Conservation (phyloP, 2,888 invertebrate species). For the Nomada hirtipes region DNA sequence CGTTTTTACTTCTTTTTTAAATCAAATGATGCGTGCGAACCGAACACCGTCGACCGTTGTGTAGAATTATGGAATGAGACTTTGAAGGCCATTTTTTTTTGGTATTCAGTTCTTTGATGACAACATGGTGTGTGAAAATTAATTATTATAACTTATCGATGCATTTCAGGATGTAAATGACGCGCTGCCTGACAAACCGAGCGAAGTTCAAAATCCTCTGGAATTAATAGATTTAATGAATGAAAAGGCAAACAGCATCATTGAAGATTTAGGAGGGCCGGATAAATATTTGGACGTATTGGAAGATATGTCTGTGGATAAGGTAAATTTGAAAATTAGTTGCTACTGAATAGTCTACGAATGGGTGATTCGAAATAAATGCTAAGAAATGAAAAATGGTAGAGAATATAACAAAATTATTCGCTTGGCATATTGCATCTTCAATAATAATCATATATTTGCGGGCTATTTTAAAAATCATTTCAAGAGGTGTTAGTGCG, state of each 20-base stretch:
- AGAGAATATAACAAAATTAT: too few relatives aligned
- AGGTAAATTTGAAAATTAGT: conserved; percentile 64
- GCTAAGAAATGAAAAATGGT: too few relatives aligned
- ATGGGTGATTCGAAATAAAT: too few relatives aligned
- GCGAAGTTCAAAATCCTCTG: conserved; percentile 85
- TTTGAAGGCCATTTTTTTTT: too few relatives aligned
- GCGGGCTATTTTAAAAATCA: too few relatives aligned
- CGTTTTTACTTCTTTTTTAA: not conserved
- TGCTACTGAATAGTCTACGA: not conserved
- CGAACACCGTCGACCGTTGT: too few relatives aligned
- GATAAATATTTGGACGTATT: conserved; percentile 81
- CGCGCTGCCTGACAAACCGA: conserved; percentile 85
- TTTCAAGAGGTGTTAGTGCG: too few relatives aligned
- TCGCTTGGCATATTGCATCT: too few relatives aligned
- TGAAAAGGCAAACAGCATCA: conserved; percentile 83
- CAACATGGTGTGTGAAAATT: not conserved
- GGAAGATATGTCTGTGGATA: conserved; percentile 71
- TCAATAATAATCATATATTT: too few relatives aligned
- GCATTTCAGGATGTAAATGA: conserved; percentile 82
- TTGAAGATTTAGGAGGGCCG: conserved; percentile 80
- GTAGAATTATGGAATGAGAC: too few relatives aligned
- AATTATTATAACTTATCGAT: not conserved
- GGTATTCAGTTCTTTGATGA: too few relatives aligned
- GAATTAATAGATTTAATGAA: conserved; percentile 84
- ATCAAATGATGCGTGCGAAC: too few relatives aligned